Conservation (phyloP, 2,113 vertebrate species). For the Ondatra zibethicus region DNA sequence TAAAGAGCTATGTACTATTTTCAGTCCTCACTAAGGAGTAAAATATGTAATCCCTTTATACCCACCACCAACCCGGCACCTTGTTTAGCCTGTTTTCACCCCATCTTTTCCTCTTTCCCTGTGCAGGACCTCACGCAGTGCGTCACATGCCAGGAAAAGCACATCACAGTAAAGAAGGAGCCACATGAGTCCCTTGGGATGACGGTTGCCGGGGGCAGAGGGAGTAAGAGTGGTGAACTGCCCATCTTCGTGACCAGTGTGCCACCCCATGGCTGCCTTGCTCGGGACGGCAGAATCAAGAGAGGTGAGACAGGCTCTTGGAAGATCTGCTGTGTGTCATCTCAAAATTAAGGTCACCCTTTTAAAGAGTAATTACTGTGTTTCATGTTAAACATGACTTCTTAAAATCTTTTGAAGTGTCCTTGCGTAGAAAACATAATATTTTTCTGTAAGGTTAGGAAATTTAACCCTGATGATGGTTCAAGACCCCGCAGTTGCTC, state of each 20-base stretch:
- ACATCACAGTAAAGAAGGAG: slow-evolving; percentile 97
- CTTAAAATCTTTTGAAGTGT: not conserved
- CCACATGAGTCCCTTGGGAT: slow-evolving; percentile 97
- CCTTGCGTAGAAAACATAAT: not conserved
- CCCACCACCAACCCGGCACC: not conserved
- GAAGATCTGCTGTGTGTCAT: not conserved
- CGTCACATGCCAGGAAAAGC: slow-evolving; percentile 97
- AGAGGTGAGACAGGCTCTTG: slow-evolving; percentile 87
- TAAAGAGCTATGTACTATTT: not conserved
- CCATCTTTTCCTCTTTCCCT: slow-evolving; percentile 3
- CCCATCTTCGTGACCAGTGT: slow-evolving; percentile 99
- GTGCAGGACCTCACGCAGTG: slow-evolving; percentile 96
- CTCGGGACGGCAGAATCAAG: slow-evolving; percentile 96
- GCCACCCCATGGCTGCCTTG: slow-evolving; percentile 96
- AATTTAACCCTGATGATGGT: not conserved
- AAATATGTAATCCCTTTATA: not conserved
- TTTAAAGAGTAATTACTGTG: not conserved
- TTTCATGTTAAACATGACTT: not conserved
- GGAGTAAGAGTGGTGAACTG: slow-evolving; percentile 97
- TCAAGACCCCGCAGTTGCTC: slow-evolving; percentile 5
- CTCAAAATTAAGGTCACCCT: not conserved
- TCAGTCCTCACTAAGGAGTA: not conserved
- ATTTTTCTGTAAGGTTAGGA: not conserved
- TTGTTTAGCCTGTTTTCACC: slow-evolving; percentile 9
- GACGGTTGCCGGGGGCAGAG: slow-evolving; percentile 98